Base-by-base conservation (phyloP, 1,140 invertebrate genomes). In the Aphis craccivora region DNA sequence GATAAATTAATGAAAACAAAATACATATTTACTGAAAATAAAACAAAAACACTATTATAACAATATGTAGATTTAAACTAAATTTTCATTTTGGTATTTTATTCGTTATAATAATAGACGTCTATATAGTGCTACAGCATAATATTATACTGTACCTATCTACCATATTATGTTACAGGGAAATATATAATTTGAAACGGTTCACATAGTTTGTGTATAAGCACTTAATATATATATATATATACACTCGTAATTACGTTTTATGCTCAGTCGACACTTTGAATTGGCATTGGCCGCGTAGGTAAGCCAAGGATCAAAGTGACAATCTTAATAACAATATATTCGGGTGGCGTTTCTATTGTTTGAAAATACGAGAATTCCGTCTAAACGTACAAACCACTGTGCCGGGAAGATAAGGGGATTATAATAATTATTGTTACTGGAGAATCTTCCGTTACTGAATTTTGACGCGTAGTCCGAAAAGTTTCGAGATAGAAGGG, bases 301-400 rank as follows among this genome's bases (percentile, higher is more conserved):
- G 83, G 83, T 84, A 84, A 84, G 60, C 60, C n/a, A 37, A 37
- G 51, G 88, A 89, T 55, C 88, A 89, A 89, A 89, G 35, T 37
- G 88, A 89, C 88, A 48, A 89, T 89, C 88, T 53, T 55, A 55
- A 48, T 86, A 83, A 86, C 40, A 86, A 30, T 43, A 86, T 45
- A 45, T 30, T 23, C 48, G 20, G 23, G 23, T 48, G 8, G 43
- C 8, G 88, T 89, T 14, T n/a, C 45, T 25, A 55, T 89, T 30
- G 89, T 90, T 40, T 43, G 89, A 22, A 90, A 60, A 90, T 40
- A n/a, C 60, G 89, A 40, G 55, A 90, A 90, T 67, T 90, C 5
- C 55, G 43, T 67, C 43, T 25, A 51, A 90, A 43, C 53, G 37
- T 43, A 43, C 89, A 60, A 37, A 90, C 89, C 89, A 67, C 53